phyloP scores from a whole-genome alignment of 2,797 vertebrate genomes.

The Lepidocolaptes lacrymiger region DNA sequence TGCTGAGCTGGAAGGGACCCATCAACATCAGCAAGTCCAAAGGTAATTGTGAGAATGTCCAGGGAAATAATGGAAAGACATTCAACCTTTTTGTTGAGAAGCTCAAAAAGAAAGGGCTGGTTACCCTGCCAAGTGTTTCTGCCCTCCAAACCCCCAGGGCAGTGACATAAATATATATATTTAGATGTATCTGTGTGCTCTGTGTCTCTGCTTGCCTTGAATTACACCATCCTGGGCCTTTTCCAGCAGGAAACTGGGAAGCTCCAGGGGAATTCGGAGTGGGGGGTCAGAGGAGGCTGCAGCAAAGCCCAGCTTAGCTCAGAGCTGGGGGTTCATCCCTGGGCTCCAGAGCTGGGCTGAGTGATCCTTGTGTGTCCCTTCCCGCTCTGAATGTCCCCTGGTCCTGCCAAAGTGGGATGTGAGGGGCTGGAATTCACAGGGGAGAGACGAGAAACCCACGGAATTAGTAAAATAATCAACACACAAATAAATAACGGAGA shows the following conservation, averaged over 20 bases:
- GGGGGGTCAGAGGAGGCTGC: neutral
- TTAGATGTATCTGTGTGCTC: neutral
- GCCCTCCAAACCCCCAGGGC: rapidly evolving
- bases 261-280: rapidly evolving
- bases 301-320: neutral
- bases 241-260: neutral
- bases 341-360: neutral
- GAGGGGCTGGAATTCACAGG: neutral
- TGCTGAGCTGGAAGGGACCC: neutral
- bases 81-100: no score
- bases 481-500: rapidly evolving
- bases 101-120: neutral
- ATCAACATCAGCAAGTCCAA: neutral
- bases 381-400: neutral
- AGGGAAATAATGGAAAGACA: neutral
- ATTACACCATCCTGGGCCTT: rapidly evolving
- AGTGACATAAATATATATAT: neutral
- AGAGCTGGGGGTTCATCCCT: neutral
- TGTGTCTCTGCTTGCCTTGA: no score
- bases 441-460: neutral
- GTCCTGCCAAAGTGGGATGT: neutral
- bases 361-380: neutral
- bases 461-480: no score
- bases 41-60: neutral
- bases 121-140: neutral